Evolutionary conservation across 1,140 invertebrate genomes (phyloP).

Genomic region (Zeugodacus cucurbitae): DNA sequence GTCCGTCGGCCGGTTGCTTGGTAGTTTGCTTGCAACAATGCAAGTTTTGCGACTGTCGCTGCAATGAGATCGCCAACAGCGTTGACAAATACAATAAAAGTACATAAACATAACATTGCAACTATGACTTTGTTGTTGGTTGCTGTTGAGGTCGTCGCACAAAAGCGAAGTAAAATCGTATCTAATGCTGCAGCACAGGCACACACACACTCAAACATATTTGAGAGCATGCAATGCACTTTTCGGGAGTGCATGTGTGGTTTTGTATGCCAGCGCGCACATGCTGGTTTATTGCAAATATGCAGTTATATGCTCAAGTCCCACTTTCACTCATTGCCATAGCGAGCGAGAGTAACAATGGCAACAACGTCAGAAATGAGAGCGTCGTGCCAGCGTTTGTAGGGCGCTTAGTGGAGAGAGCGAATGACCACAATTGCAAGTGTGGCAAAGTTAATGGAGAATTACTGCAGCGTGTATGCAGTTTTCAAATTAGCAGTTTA

Average conservation of each 20-base stretch:
- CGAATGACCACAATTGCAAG: neutral
- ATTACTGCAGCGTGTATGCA: neutral
- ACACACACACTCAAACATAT: neutral
- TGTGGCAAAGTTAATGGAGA: neutral
- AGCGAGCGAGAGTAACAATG: neutral
- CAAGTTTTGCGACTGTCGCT: neutral
- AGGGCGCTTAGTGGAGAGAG: neutral
- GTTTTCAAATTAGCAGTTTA: neutral
- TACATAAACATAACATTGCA: neutral
- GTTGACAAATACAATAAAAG: slow-evolving; percentile 13
- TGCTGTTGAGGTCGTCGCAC: neutral
- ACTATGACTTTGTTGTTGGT: neutral
- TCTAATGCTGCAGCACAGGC: neutral
- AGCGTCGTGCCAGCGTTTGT: neutral
- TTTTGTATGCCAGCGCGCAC: neutral
- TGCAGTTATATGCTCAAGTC: neutral
- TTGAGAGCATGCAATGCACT: neutral
- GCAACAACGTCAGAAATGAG: neutral
- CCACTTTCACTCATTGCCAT: neutral
- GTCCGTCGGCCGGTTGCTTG: neutral
- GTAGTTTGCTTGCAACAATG: neutral
- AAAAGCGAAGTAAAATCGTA: neutral
- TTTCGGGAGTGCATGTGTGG: neutral
- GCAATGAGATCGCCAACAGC: neutral
- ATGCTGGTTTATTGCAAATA: neutral